Conservation (phyloP, 2,888 invertebrate species). For the Sminthurides aquaticus region DNA sequence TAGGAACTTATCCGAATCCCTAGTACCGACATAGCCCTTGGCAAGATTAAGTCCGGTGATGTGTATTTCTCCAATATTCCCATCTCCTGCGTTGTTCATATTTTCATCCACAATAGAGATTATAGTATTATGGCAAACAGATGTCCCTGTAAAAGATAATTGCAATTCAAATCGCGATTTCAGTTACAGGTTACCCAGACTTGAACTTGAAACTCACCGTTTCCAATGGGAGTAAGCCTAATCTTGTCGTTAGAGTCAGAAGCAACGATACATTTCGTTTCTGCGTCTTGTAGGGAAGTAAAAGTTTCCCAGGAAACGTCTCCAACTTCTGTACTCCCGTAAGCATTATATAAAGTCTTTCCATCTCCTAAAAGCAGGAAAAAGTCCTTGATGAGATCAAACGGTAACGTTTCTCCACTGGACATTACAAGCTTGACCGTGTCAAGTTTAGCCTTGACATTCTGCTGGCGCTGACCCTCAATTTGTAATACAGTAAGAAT, state of each 20-base stretch:
- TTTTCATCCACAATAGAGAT: too few relatives aligned
- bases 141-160: too few relatives aligned
- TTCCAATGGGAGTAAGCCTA: slow-evolving; percentile 19
- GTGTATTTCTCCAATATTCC: slow-evolving; percentile 36
- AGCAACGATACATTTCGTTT: slow-evolving; percentile 50
- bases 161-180: too few relatives aligned
- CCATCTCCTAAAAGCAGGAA: slow-evolving; percentile 53
- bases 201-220: too few relatives aligned
- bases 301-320: slow-evolving; percentile 75
- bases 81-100: neutral
- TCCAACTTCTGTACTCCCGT: slow-evolving; percentile 84
- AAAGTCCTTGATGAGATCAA: slow-evolving; percentile 58
- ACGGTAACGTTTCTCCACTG: slow-evolving; percentile 24
- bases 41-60: slow-evolving; percentile 41
- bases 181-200: too few relatives aligned
- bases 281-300: slow-evolving; percentile 49
- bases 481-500: neutral
- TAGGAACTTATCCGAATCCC: neutral
- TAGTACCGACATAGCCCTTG: slow-evolving; percentile 38
- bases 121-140: too few relatives aligned
- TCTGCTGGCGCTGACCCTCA: too few relatives aligned
- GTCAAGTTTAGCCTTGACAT: neutral
- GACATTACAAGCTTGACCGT: slow-evolving; percentile 7
- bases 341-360: slow-evolving; percentile 72
- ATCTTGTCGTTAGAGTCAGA: neutral